Evolutionary conservation across 2,888 invertebrate species (phyloP), one percentile per base, ranked within the genome.

Genomic region (Athalia cordata): DNA sequence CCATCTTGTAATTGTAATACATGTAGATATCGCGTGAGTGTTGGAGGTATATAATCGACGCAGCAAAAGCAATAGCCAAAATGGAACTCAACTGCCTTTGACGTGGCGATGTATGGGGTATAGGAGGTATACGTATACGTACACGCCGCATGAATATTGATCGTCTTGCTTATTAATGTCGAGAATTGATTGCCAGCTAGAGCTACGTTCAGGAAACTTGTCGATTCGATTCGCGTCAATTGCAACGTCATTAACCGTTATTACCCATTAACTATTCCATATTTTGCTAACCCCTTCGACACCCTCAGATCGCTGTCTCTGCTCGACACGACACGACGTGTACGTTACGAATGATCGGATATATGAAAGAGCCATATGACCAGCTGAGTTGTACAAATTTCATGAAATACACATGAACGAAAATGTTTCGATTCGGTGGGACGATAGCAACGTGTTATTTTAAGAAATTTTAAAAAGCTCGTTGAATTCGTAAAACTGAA

Each of bases 1-100:
- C 29, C 29, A 29, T 29, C 29, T 29, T 29, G 29, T 29, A 29
- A 29, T 29, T 29, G 29, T 29, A 29, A 29, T 29, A 29, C 29
- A 29, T 29, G 29, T 29, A 29, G 29, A 29, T 29, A 29, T 0
- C 29, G 29, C 2, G 3, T 52, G 3, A 11, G 52, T 9, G 52
- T 11, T 11, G 52, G 11, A 11, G 52, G 43, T 52, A 29, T 29
- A 15, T 43, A 11, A 43, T 43, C 15, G 7, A 15, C 13, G 8
- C 52, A 52, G 11, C 52, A 1, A 52, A 11, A 52, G 52, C 8
- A 70, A 70, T 57, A 57, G 70, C 81, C 86, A 85, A 87, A 87
- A 88, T 88, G 87, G 87, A 87, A 88, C 86, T 86, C 86, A 7
- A 57, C 57, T 85, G 87, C 86, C 87, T 72, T 72, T 72, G 72